Conservation (phyloP, 1,140 invertebrate species). For the Nymphalis io region DNA sequence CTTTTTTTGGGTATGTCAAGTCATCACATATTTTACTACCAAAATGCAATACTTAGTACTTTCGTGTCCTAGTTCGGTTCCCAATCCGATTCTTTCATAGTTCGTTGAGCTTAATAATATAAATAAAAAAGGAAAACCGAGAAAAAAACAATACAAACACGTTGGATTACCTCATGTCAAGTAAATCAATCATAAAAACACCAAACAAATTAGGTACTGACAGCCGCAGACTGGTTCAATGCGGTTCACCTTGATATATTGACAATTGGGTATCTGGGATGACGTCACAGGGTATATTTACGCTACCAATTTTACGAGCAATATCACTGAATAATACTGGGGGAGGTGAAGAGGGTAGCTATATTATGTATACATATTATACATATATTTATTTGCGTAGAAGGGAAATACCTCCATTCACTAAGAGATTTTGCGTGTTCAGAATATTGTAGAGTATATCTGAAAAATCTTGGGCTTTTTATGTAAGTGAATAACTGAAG, state of each 20-base stretch:
- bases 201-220: slow-evolving; percentile 10
- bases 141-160: not conserved
- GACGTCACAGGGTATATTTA: slow-evolving; percentile 51
- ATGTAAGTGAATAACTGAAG: slow-evolving; percentile 25
- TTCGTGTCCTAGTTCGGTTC: too few relatives aligned
- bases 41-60: too few relatives aligned
- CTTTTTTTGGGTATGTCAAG: too few relatives aligned
- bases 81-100: too few relatives aligned
- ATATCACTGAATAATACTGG: slow-evolving; percentile 60
- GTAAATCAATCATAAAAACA: slow-evolving; percentile 9
- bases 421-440: slow-evolving; percentile 54
- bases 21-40: too few relatives aligned
- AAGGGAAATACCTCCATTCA: slow-evolving; percentile 45
- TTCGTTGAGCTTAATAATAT: too few relatives aligned
- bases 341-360: slow-evolving; percentile 46
- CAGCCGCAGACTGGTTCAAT: slow-evolving; percentile 28
- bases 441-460: slow-evolving; percentile 42
- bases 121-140: not conserved
- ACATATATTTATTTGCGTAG: slow-evolving; percentile 38
- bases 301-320: slow-evolving; percentile 64
- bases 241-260: slow-evolving; percentile 33
- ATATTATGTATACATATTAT: slow-evolving; percentile 29
- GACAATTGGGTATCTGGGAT: slow-evolving; percentile 39
- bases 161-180: not conserved
- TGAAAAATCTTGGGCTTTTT: slow-evolving; percentile 35